Percentiles rank a stretch among this genome's conserved stretches.
Evolutionary conservation across 2,888 invertebrate genomes (phyloP).

Genomic region (Sinopyrophorus schimmeli): DNA sequence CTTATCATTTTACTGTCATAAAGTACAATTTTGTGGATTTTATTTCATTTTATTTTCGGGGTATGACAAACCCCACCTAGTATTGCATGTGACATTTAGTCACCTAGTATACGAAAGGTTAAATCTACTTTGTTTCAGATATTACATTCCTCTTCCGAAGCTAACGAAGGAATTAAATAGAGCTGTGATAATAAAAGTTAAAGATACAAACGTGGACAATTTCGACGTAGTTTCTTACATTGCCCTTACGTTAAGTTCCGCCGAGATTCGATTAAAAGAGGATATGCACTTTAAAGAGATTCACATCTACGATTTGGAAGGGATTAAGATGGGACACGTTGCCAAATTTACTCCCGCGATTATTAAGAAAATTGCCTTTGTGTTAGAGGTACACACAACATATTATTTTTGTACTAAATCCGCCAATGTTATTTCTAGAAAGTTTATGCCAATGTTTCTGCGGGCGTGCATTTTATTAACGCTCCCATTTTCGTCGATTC

Average conservation of each 20-base stretch:
- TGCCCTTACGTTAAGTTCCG: constrained; percentile 55
- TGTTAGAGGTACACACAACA: constrained; percentile 52
- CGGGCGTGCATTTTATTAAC: constrained; percentile 56
- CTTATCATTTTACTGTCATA: no score
- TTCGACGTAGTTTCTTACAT: constrained; percentile 51
- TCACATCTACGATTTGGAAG: constrained; percentile 55
- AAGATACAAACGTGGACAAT: constrained; percentile 45
- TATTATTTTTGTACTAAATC: not conserved
- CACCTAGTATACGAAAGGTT: no score
- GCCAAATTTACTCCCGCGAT: constrained; percentile 54
- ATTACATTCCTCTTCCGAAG: constrained; percentile 56
- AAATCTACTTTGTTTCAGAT: no score
- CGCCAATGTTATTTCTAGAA: constrained; percentile 55
- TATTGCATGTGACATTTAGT: no score
- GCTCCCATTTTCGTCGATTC: constrained; percentile 49
- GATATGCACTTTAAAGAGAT: constrained; percentile 57
- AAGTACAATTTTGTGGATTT: no score
- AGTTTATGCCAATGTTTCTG: constrained; percentile 54
- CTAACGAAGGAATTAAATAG: constrained; percentile 55
- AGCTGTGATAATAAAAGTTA: constrained; percentile 55
- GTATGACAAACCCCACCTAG: no score
- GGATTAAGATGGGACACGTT: constrained; percentile 52
- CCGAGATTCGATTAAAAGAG: constrained; percentile 54
- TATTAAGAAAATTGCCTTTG: constrained; percentile 53
- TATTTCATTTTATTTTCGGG: no score